Percentiles rank a stretch among this genome's conserved stretches.
Evolutionary conservation across 2,888 invertebrate species (phyloP).

Genomic region (Drosophila cognata): DNA sequence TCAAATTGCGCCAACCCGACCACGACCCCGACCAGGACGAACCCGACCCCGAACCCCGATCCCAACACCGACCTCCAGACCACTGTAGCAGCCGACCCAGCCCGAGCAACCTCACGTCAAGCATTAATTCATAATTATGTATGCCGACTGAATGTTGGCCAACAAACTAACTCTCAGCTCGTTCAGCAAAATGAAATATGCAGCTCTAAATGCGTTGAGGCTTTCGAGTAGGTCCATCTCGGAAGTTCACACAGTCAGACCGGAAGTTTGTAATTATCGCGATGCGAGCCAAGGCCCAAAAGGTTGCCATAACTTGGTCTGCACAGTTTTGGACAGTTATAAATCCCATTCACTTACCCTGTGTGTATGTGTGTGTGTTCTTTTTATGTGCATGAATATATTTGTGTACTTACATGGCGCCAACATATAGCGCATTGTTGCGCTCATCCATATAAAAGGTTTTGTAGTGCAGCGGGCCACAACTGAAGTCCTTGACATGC

Average conservation of each 20-base stretch:
- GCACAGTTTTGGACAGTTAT: conserved; percentile 33
- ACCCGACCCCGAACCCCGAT: conserved; percentile 2
- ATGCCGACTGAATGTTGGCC: conserved; percentile 80
- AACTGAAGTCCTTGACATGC: conserved; percentile 96
- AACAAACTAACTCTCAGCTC: conserved; percentile 44
- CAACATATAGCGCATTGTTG: conserved; percentile 94
- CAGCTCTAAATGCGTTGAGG: conserved; percentile 61
- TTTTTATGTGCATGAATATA: not conserved
- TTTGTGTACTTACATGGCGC: conserved; percentile 93
- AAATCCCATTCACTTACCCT: conserved; percentile 25
- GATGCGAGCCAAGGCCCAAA: conserved; percentile 16
- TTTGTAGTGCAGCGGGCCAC: conserved; percentile 95
- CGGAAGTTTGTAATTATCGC: conserved; percentile 76
- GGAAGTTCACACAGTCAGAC: conserved; percentile 52
- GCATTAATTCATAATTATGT: conserved; percentile 83
- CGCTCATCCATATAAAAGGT: conserved; percentile 95
- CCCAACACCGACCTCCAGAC: not conserved
- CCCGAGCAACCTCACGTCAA: conserved; percentile 47
- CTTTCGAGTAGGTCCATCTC: conserved; percentile 43
- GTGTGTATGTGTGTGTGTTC: not conserved
- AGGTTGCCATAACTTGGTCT: conserved; percentile 43
- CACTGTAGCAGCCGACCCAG: not conserved
- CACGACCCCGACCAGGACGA: conserved; percentile 10
- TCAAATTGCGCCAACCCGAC: conserved; percentile 60
- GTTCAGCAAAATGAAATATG: conserved; percentile 71